These are phyloP conservation scores for Anhinga anhinga DNA, from an alignment of 2,113 vertebrate genomes.

Conservation along the genomic window DNA sequence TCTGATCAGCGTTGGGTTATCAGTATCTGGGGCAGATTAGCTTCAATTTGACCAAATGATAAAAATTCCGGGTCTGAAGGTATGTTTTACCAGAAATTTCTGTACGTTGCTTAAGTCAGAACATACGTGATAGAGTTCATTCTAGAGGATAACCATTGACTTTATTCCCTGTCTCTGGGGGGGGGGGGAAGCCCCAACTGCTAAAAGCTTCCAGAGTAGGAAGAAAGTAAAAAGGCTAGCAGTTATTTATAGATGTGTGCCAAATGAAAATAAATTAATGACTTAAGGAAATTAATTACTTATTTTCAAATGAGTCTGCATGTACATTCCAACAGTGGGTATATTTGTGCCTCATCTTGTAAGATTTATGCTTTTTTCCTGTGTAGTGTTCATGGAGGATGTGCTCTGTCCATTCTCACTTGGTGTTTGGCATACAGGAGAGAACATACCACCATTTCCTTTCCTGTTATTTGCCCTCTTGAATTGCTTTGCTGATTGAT, in stretches of 20 bases:
- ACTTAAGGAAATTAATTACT: background rate
- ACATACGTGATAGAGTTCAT: fast-evolving
- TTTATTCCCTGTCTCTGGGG: background rate
- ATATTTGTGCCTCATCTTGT: background rate
- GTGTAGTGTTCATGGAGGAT: background rate
- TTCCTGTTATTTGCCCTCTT: background rate
- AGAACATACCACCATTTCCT: conserved; percentile 48
- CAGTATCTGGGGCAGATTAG: background rate
- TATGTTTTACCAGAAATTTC: background rate
- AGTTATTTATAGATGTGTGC: background rate
- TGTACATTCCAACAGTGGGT: conserved; percentile 35
- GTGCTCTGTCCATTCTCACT: background rate
- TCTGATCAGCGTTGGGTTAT: background rate
- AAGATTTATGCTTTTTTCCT: background rate
- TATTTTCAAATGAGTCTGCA: conserved; percentile 26
- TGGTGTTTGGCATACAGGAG: conserved; percentile 57
- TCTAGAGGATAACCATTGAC: background rate
- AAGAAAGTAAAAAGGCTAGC: background rate
- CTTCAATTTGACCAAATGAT: background rate
- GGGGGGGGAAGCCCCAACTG: too few species aligned
- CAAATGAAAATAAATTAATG: background rate
- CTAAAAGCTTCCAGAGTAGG: background rate
- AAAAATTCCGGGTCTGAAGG: background rate
- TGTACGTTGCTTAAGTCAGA: background rate
- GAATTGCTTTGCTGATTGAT: background rate